Evolutionary conservation across 2,888 invertebrate genomes (phyloP).

Genomic region (Trypoxylon attenuatum): DNA sequence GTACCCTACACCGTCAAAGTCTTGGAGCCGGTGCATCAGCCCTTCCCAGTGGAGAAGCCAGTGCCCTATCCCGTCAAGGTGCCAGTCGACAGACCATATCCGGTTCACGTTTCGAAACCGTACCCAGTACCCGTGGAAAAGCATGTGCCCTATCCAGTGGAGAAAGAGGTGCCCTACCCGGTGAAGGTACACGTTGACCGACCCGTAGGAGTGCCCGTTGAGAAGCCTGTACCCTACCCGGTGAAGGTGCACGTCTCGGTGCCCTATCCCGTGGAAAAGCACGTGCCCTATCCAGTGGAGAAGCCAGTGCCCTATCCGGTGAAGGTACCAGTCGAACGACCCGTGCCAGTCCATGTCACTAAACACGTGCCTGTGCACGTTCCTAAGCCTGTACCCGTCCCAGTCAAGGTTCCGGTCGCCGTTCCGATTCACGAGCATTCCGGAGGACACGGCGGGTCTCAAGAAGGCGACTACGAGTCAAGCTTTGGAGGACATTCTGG

Average conservation of each 20-base stretch:
- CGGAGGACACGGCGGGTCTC: background rate
- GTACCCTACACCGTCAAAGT: slow-evolving; percentile 83
- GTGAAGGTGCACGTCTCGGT: slow-evolving; percentile 77
- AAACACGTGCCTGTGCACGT: slow-evolving; percentile 68
- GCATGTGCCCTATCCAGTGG: slow-evolving; percentile 75
- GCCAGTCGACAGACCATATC: slow-evolving; percentile 83
- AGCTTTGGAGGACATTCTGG: slow-evolving; percentile 36
- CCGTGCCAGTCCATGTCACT: slow-evolving; percentile 66
- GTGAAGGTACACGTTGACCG: slow-evolving; percentile 75
- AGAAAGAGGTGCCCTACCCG: slow-evolving; percentile 73
- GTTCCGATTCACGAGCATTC: slow-evolving; percentile 76
- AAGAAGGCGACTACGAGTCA: slow-evolving; percentile 41
- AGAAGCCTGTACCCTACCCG: slow-evolving; percentile 85
- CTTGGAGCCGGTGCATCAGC: slow-evolving; percentile 84
- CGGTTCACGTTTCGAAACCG: slow-evolving; percentile 78
- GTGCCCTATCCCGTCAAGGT: slow-evolving; percentile 84
- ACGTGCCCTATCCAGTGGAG: slow-evolving; percentile 68
- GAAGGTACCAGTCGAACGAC: slow-evolving; percentile 77
- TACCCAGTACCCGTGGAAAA: slow-evolving; percentile 84
- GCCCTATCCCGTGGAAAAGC: slow-evolving; percentile 67
- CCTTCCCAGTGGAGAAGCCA: slow-evolving; percentile 85
- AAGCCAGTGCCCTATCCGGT: slow-evolving; percentile 82
- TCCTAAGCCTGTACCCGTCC: slow-evolving; percentile 79
- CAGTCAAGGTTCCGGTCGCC: slow-evolving; percentile 83
- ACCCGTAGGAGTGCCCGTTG: slow-evolving; percentile 85